phyloP scores from a whole-genome alignment of 2,888 invertebrate species.

The Drosophila sordidula region DNA sequence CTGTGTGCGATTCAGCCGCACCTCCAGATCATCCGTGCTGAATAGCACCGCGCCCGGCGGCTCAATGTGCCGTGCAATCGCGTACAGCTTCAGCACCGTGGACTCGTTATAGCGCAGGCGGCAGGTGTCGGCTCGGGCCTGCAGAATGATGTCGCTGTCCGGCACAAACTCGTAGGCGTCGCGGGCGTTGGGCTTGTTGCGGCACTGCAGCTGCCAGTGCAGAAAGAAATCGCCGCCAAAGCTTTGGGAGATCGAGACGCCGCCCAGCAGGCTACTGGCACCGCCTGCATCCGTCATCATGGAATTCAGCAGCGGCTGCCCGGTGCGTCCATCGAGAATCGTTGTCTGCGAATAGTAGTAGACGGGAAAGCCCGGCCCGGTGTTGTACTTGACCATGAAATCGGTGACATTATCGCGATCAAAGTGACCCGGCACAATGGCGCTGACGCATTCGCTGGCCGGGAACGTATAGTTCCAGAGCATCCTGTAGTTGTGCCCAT shows the following conservation, averaged over 20 bases:
- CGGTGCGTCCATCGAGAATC: constrained; percentile 83
- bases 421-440: constrained; percentile 92
- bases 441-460: constrained; percentile 89
- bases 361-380: constrained; percentile 90
- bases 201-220: constrained; percentile 90
- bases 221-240: constrained; percentile 91
- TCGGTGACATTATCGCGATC: constrained; percentile 92
- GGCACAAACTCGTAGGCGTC: constrained; percentile 86
- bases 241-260: constrained; percentile 84
- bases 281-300: constrained; percentile 85
- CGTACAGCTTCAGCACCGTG: constrained; percentile 88
- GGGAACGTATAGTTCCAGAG: constrained; percentile 91
- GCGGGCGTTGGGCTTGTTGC: constrained; percentile 85
- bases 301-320: constrained; percentile 81
- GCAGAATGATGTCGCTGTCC: constrained; percentile 84
- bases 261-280: constrained; percentile 84
- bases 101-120: constrained; percentile 89
- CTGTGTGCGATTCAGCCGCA: constrained; percentile 84
- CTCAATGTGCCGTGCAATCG: constrained; percentile 87
- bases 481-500: constrained; percentile 88
- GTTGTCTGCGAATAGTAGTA: constrained; percentile 89
- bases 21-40: constrained; percentile 86
- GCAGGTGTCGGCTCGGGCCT: constrained; percentile 88
- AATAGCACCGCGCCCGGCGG: constrained; percentile 91
- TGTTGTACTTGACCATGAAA: constrained; percentile 89